Percentiles rank a stretch among this genome's conserved stretches.
These are phyloP conservation scores for Pseudolycoriella hygida DNA, from an alignment of 2,888 invertebrate genomes.

Conservation along the genomic window DNA sequence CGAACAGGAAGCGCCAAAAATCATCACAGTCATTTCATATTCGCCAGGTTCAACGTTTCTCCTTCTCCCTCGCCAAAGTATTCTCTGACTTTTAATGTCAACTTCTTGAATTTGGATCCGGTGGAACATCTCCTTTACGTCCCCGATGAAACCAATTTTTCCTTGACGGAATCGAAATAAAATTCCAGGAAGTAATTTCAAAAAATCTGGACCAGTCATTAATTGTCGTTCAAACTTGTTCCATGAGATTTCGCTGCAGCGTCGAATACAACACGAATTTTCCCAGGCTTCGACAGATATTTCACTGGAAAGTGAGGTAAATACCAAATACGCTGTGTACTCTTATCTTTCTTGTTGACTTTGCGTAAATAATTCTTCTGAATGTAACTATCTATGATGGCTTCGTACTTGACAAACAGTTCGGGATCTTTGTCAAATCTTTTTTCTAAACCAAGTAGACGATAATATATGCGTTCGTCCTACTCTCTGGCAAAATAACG, in stretches of 20 bases:
- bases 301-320: conserved; percentile 13
- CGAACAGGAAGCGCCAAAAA: not conserved
- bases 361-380: not conserved
- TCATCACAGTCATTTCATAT: not conserved
- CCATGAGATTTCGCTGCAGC: conserved; percentile 14
- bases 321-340: conserved; percentile 10
- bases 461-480: not conserved
- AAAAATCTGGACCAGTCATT: conserved; percentile 12
- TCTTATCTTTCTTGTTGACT: conserved; percentile 7
- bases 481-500: not conserved
- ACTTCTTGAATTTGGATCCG: conserved; percentile 6
- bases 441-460: not conserved
- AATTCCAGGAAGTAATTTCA: conserved; percentile 11
- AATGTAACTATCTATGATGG: conserved; percentile 8
- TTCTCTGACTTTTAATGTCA: conserved; percentile 8
- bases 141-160: conserved; percentile 9
- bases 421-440: conserved; percentile 9
- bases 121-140: conserved; percentile 11
- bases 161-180: conserved; percentile 11
- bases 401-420: conserved; percentile 8
- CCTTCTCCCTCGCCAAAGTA: conserved; percentile 9
- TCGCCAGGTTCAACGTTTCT: not conserved
- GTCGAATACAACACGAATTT: conserved; percentile 15
- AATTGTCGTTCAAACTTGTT: conserved; percentile 11
- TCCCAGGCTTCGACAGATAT: conserved; percentile 14